phyloP scores from a whole-genome alignment of 1,140 invertebrate genomes.

The Eciton burchellii region DNA sequence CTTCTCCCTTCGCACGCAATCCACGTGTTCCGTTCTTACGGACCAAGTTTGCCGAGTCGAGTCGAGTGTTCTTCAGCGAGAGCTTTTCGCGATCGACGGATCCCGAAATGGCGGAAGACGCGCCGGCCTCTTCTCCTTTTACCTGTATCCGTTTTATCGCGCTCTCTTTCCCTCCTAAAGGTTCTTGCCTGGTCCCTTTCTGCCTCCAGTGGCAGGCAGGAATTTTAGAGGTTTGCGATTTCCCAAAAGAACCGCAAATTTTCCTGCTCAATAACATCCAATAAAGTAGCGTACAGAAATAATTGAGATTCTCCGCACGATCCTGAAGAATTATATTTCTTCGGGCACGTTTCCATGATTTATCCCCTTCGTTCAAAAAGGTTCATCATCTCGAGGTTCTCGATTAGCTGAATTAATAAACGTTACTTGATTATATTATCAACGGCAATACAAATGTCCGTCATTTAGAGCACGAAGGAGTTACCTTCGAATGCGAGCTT shows the following conservation, averaged over 20 bases:
- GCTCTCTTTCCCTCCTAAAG: background rate
- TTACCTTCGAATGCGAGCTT: background rate
- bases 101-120: constrained; percentile 23
- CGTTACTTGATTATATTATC: too few relatives aligned
- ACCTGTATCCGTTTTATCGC: background rate
- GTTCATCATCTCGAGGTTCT: too few relatives aligned
- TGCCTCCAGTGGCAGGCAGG: background rate
- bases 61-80: constrained; percentile 46
- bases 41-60: constrained; percentile 30
- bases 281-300: too few relatives aligned
- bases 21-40: background rate
- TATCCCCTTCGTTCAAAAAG: too few relatives aligned
- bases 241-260: background rate
- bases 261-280: background rate
- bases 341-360: too few relatives aligned
- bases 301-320: too few relatives aligned
- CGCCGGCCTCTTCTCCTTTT: constrained; percentile 12
- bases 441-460: too few relatives aligned
- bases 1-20: background rate
- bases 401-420: too few relatives aligned
- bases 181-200: background rate
- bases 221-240: background rate
- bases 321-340: too few relatives aligned
- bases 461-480: too few relatives aligned
- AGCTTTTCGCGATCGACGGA: constrained; percentile 57